A percentile compares a stretch with the other conserved stretches of the same genome.
Evolutionary conservation across 2,113 vertebrate species (phyloP).

Genomic region (Crocuta crocuta): DNA sequence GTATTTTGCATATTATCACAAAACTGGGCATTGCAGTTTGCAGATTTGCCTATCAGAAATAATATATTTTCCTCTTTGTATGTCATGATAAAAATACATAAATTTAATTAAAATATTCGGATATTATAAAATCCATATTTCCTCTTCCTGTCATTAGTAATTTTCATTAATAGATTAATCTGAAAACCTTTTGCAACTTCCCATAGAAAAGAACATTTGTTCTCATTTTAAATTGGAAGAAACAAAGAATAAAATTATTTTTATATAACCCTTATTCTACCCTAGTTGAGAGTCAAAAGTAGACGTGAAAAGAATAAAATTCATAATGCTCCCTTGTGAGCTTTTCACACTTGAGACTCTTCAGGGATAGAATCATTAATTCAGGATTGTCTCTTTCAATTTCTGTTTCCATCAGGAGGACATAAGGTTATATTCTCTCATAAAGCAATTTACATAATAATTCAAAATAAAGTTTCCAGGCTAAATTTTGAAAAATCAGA

Average conservation of each 20-base stretch:
- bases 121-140: neutral
- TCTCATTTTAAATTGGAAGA: neutral
- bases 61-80: neutral
- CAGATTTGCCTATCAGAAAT: neutral
- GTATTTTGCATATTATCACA: neutral
- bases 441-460: constrained; percentile 76
- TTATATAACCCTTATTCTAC: neutral
- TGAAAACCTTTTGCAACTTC: neutral
- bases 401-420: constrained; percentile 64
- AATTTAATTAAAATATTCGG: neutral
- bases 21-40: neutral
- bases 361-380: constrained; percentile 57
- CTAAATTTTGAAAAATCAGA: constrained; percentile 75
- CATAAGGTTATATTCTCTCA: constrained; percentile 70
- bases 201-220: neutral
- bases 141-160: neutral
- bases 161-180: neutral
- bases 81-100: neutral
- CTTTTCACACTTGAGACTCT: neutral
- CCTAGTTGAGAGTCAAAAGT: neutral
- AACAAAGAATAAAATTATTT: neutral
- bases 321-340: neutral
- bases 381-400: constrained; percentile 56
- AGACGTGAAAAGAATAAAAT: neutral
- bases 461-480: constrained; percentile 70